Evolutionary conservation across 2,113 vertebrate genomes (phyloP).

Genomic region (Cyanoramphus novaezelandiae): DNA sequence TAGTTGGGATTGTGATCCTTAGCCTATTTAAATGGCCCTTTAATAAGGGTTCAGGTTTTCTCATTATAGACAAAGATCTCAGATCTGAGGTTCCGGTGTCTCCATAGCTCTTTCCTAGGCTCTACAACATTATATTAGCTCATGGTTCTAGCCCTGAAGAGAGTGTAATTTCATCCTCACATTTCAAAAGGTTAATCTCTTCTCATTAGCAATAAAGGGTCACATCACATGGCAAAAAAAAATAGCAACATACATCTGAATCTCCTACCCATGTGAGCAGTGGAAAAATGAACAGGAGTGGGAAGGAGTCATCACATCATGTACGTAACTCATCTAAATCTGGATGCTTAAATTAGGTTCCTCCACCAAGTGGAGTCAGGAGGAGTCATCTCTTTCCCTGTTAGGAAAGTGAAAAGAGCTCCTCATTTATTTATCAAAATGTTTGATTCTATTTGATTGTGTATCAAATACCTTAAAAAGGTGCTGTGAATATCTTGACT

Average conservation of each 20-base stretch:
- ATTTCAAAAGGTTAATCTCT: conserved; percentile 22
- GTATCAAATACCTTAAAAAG: neutral
- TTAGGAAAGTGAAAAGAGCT: neutral
- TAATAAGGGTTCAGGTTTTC: neutral
- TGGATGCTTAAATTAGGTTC: conserved; percentile 28
- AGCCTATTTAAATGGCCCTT: neutral
- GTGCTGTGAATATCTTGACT: neutral
- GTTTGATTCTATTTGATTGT: neutral
- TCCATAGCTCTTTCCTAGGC: neutral
- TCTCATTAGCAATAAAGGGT: neutral
- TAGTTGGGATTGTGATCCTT: neutral
- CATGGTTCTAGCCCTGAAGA: neutral
- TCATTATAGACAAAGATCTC: neutral
- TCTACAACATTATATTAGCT: neutral
- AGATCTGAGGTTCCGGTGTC: neutral
- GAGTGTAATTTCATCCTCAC: conserved; percentile 34
- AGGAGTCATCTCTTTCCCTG: neutral
- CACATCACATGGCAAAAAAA: neutral
- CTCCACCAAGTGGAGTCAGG: neutral
- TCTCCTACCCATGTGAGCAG: neutral
- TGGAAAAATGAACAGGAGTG: conserved; percentile 31
- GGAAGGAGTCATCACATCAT: conserved; percentile 13
- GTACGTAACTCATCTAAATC: conserved; percentile 5
- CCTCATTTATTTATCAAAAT: neutral
- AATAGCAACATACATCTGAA: neutral